A percentile compares a stretch with the other conserved stretches of the same genome.
Evolutionary conservation across 2,888 invertebrate genomes (phyloP).

Genomic region (Notodonta dromedarius): DNA sequence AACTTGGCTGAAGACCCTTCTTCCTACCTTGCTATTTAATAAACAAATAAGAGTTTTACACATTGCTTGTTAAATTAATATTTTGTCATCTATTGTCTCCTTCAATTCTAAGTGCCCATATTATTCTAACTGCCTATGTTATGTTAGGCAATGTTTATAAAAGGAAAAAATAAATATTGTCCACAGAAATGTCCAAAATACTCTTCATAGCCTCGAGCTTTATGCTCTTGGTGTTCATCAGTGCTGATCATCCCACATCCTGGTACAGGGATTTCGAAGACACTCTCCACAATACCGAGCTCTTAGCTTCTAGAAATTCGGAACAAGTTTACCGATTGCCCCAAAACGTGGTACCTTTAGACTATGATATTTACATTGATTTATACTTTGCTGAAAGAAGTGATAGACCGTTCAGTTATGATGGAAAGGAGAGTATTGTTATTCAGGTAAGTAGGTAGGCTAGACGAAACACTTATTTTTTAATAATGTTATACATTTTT

Average conservation of each 20-base stretch:
- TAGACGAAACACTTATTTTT: neutral
- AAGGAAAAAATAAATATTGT: neutral
- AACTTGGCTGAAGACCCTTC: too few relatives aligned
- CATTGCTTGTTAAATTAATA: too few relatives aligned
- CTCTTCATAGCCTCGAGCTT: slow-evolving; percentile 39
- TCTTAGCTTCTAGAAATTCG: slow-evolving; percentile 38
- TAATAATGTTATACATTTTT: too few relatives aligned
- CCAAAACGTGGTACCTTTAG: slow-evolving; percentile 63
- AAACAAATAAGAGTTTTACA: too few relatives aligned
- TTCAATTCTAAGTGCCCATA: too few relatives aligned
- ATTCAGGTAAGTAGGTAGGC: slow-evolving; percentile 56
- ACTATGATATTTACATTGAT: slow-evolving; percentile 72
- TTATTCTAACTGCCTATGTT: too few relatives aligned
- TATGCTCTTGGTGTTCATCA: slow-evolving; percentile 44
- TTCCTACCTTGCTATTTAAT: too few relatives aligned
- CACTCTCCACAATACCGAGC: slow-evolving; percentile 23
- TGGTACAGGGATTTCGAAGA: slow-evolving; percentile 63
- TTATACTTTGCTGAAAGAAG: slow-evolving; percentile 66
- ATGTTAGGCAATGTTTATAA: neutral
- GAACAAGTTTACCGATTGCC: slow-evolving; percentile 65
- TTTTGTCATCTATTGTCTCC: too few relatives aligned
- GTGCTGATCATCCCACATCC: slow-evolving; percentile 57
- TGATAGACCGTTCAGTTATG: slow-evolving; percentile 66
- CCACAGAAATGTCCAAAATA: slow-evolving; percentile 56
- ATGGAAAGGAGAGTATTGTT: slow-evolving; percentile 62